Evolutionary conservation across 2,888 invertebrate species (phyloP).

Genomic region (Chesias legatella): DNA sequence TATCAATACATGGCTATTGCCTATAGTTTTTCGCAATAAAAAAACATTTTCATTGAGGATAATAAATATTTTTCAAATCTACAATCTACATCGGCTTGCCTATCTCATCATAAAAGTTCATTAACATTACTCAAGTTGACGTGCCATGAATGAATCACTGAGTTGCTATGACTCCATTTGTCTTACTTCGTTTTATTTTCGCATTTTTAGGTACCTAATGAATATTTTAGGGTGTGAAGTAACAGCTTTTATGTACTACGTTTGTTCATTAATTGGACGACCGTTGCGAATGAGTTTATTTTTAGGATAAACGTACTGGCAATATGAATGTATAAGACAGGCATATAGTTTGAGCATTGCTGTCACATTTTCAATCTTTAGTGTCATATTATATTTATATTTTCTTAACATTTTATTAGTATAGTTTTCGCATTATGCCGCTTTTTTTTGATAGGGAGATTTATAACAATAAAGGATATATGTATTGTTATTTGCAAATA

Average conservation of each 20-base stretch:
- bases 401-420: too few species aligned
- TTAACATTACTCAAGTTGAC: conserved; percentile 9
- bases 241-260: conserved; percentile 11
- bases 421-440: too few species aligned
- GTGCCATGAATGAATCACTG: conserved; percentile 10
- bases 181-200: background rate
- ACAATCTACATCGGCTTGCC: background rate
- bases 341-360: too few species aligned
- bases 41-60: conserved; percentile 17
- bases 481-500: too few species aligned
- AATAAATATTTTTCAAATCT: too few species aligned
- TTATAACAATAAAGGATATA: too few species aligned
- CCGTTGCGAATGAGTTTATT: background rate
- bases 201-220: conserved; percentile 6
- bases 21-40: background rate
- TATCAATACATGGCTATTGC: too few species aligned
- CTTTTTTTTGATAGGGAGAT: too few species aligned
- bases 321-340: too few species aligned
- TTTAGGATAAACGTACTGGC: background rate
- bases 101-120: background rate
- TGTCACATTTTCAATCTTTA: too few species aligned
- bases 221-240: conserved; percentile 12
- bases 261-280: background rate
- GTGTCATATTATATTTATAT: too few species aligned
- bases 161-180: conserved; percentile 12